Evolutionary conservation across 2,888 invertebrate species (phyloP).

Genomic region (Lycia hirtaria): DNA sequence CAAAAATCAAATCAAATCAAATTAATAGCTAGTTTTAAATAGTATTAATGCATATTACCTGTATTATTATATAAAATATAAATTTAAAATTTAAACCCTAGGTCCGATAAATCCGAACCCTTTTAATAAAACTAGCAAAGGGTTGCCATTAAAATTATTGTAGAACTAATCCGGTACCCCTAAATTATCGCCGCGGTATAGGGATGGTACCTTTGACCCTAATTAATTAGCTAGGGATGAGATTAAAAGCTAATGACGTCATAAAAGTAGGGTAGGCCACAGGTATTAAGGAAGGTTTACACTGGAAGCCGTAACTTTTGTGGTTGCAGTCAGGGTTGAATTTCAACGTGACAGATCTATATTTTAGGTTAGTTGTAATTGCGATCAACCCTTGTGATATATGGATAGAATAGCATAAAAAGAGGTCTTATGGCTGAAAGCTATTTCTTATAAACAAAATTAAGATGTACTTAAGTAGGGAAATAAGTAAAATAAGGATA

Average conservation of each 20-base stretch:
- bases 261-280: constrained; percentile 56
- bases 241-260: constrained; percentile 70
- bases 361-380: neutral
- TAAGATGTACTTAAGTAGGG: too few relatives aligned
- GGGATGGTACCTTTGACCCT: constrained; percentile 58
- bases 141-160: constrained; percentile 64
- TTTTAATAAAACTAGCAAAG: constrained; percentile 32
- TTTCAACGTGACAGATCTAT: constrained; percentile 7
- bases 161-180: constrained; percentile 47
- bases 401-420: neutral
- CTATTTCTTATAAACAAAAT: too few relatives aligned
- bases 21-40: too few relatives aligned
- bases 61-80: too few relatives aligned
- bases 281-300: constrained; percentile 35
- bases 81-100: too few relatives aligned
- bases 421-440: too few relatives aligned
- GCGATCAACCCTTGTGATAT: neutral
- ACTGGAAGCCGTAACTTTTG: constrained; percentile 32
- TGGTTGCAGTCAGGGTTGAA: neutral
- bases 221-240: constrained; percentile 74
- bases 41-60: too few relatives aligned
- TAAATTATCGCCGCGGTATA: constrained; percentile 43
- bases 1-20: too few relatives aligned
- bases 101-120: constrained; percentile 19
- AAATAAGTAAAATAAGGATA: too few relatives aligned